Evolutionary conservation across 2,888 invertebrate species (phyloP), one percentile per base, ranked within the genome.

Genomic region (Cryptocephalus primarius): DNA sequence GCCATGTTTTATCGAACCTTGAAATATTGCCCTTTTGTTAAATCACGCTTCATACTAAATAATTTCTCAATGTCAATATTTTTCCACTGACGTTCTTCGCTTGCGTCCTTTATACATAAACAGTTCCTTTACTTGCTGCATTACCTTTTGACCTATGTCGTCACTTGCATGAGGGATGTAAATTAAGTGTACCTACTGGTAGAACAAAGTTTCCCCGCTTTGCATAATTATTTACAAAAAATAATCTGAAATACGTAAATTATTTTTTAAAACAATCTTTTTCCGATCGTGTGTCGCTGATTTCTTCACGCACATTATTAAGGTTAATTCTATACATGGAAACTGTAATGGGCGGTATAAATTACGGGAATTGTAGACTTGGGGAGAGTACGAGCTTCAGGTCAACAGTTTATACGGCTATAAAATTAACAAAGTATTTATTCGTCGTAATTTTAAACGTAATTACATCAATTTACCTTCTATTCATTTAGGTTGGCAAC

Each of bases 141-240:
- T 40, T 40, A 44, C 39, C 39, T 42, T 48, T 9, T 48, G 48
- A 48, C 43, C 43, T 46, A 46, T 42, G 46, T 46, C 47, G 48
- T 49, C 45, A 47, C 42, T 54, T 50, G 57, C 57, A 57, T 52
- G 57, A 55, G 53, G 48, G 46, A 55, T 54, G 52, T 47, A 57
- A 57, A 57, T 57, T 56, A 56, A 47, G 39, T 40, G 33, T 53
- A 57, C 53, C 47, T 54, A 57, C 55, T 22, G 22, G 22, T 22
- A 22, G 22, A 22, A 22, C 6, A 22, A 22, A 22, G 22, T 22
- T 22, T 39, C 48, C 44, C 36, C 45, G 48, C 50, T 57, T 57
- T 57, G 55, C 57, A 57, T 57, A 57, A 55, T 53, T 46, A 55
- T 56, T 54, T 53, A 48, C 22, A 51, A 51, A 54, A 56, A 53